These are phyloP conservation scores for Andrena bicolor DNA, from an alignment of 2,888 invertebrate genomes.

Conservation along the genomic window DNA sequence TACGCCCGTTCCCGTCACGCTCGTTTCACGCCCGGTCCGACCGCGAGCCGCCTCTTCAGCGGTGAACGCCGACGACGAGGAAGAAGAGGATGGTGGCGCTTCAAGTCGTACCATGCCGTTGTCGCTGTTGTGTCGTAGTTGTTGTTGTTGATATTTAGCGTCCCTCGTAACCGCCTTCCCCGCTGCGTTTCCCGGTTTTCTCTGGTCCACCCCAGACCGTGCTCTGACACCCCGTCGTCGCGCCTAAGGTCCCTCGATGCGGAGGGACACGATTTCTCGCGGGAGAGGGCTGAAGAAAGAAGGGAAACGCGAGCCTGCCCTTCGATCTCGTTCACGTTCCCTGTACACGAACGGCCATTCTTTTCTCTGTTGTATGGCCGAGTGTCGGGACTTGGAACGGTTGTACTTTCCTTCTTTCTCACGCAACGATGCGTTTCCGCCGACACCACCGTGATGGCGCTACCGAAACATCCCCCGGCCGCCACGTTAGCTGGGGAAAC, in stretches of 20 bases:
- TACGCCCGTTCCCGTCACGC: too few relatives aligned
- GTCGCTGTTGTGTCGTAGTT: constrained; percentile 64
- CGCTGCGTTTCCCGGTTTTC: constrained; percentile 19
- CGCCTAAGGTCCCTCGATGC: neutral
- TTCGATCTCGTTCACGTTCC: constrained; percentile 7
- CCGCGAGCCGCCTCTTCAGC: constrained; percentile 38
- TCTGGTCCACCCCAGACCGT: neutral
- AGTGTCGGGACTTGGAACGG: constrained; percentile 16
- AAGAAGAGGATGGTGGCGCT: constrained; percentile 59
- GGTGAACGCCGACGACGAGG: constrained; percentile 52
- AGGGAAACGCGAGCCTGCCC: constrained; percentile 22
- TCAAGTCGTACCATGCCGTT: constrained; percentile 52
- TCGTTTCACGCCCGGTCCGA: constrained; percentile 16
- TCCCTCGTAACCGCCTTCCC: neutral
- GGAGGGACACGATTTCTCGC: neutral
- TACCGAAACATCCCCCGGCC: neutral
- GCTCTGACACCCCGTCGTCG: too few relatives aligned
- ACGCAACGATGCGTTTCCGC: neutral
- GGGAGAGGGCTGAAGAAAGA: neutral
- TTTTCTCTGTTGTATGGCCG: constrained; percentile 24
- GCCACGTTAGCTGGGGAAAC: neutral
- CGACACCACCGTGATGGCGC: constrained; percentile 11
- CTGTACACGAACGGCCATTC: constrained; percentile 14
- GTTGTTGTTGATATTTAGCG: constrained; percentile 53
- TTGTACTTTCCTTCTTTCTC: constrained; percentile 7